Percentiles rank a stretch among this genome's conserved stretches.
These are phyloP conservation scores for Pomacea maculata DNA, from an alignment of 1,140 invertebrate species.

Conservation along the genomic window DNA sequence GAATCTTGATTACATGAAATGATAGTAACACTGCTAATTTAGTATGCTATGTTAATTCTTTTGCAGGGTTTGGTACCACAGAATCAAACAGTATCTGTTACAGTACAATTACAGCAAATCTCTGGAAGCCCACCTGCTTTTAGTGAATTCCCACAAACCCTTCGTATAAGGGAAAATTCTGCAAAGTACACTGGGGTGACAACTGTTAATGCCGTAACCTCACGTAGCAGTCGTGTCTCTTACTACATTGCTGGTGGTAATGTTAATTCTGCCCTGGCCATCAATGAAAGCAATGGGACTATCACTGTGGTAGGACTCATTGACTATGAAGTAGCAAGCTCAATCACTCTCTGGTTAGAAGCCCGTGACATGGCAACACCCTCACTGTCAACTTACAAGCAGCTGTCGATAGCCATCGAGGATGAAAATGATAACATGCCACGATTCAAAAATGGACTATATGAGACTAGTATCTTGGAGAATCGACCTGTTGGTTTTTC, in stretches of 20 bases:
- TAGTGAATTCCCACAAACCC: conserved; percentile 24
- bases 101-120: conserved; percentile 30
- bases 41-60: conserved; percentile 4
- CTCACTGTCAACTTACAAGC: conserved; percentile 39
- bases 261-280: conserved; percentile 82
- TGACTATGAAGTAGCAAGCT: conserved; percentile 81
- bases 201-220: conserved; percentile 64
- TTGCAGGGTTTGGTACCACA: conserved; percentile 39
- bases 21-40: not conserved
- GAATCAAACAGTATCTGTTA: conserved; percentile 37
- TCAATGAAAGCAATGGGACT: conserved; percentile 79
- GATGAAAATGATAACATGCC: conserved; percentile 88
- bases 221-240: conserved; percentile 73
- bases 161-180: conserved; percentile 42
- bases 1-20: not conserved
- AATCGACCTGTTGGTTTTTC: conserved; percentile 65
- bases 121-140: conserved; percentile 34
- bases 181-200: conserved; percentile 60
- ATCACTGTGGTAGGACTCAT: conserved; percentile 81
- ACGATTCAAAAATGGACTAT: conserved; percentile 80
- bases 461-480: conserved; percentile 86
- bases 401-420: conserved; percentile 46
- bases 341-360: conserved; percentile 86
- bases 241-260: conserved; percentile 93
- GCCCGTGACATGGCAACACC: conserved; percentile 75